phyloP scores from a whole-genome alignment of 1,140 invertebrate species.

The Drosophila sturtevanti region DNA sequence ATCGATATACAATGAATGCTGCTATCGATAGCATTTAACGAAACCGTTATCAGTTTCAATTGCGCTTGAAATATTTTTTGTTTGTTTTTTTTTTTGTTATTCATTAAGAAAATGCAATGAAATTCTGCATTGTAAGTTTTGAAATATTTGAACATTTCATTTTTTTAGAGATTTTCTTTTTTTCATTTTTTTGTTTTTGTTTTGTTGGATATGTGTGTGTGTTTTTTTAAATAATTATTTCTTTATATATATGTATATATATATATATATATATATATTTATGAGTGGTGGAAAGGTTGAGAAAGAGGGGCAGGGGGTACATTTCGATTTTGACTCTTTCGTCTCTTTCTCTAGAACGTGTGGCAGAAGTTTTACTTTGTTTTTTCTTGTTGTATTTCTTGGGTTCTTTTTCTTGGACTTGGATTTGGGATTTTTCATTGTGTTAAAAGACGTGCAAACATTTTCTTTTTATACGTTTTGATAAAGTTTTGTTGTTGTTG shows the following conservation, averaged over 20 bases:
- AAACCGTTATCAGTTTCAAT: neutral
- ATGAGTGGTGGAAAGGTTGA: neutral
- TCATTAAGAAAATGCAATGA: neutral
- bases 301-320: neutral
- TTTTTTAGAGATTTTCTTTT: neutral
- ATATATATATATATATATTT: neutral
- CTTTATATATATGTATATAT: neutral
- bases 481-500: conserved; percentile 18
- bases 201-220: conserved; percentile 53
- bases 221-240: neutral
- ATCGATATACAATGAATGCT: neutral
- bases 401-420: neutral
- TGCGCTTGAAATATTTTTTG: neutral
- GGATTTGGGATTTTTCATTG: conserved; percentile 1
- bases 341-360: conserved; percentile 3
- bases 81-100: neutral
- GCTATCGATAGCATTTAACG: too few species aligned
- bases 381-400: neutral
- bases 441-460: conserved; percentile 13
- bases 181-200: neutral
- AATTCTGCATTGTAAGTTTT: neutral
- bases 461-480: conserved; percentile 7
- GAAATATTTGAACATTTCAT: neutral
- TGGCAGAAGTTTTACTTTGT: conserved; percentile 8
- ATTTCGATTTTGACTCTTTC: neutral